Conservation (phyloP, 64 coral and sea anemone species). For the Pachyseris speciosa region DNA sequence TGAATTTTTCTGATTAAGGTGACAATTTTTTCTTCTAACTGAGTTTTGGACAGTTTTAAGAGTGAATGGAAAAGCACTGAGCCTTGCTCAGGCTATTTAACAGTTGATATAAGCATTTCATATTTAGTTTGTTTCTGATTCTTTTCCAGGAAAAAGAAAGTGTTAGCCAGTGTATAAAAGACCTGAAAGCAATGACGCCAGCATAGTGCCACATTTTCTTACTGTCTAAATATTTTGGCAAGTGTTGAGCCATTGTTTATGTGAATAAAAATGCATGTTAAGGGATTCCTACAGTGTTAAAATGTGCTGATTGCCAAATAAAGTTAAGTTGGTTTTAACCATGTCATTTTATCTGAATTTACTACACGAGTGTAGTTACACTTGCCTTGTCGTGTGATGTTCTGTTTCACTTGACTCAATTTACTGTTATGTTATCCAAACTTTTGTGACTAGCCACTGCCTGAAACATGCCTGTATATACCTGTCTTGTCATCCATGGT, state of each 20-base stretch:
- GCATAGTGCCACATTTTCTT: conserved; percentile 3
- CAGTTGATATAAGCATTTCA: neutral
- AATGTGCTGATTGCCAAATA: conserved; percentile 16
- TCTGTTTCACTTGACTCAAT: too few species aligned
- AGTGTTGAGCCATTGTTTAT: conserved; percentile 2
- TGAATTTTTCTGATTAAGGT: too few species aligned
- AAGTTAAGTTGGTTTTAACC: neutral
- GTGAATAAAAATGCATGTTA: conserved; percentile 48
- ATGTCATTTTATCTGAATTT: neutral
- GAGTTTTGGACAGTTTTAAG: too few species aligned
- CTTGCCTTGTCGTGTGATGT: too few species aligned
- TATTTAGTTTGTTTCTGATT: neutral
- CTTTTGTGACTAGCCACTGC: too few species aligned
- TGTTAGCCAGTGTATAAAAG: conserved; percentile 87
- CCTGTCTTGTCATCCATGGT: too few species aligned
- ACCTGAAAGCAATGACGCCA: conserved; percentile 84
- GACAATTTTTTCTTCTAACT: too few species aligned
- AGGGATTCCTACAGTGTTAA: neutral
- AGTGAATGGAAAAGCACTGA: too few species aligned
- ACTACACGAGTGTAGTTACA: too few species aligned
- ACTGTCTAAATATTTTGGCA: neutral
- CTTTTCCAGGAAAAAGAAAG: conserved; percentile 87
- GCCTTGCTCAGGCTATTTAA: too few species aligned
- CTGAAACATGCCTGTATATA: too few species aligned
- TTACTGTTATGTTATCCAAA: too few species aligned